Evolutionary conservation across 2,888 invertebrate species (phyloP).

Genomic region (Rhodophaea formosa): DNA sequence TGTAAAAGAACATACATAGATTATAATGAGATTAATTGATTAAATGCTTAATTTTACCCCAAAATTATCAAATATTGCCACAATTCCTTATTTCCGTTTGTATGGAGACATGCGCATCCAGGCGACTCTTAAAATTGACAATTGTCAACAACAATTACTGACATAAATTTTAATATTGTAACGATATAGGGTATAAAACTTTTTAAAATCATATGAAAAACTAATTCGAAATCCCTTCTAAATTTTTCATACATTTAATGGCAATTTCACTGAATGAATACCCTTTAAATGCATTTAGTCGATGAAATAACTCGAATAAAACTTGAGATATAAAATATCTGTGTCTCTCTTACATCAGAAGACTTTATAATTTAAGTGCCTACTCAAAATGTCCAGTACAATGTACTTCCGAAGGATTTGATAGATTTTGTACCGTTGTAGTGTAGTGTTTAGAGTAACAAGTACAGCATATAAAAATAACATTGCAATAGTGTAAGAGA

Average conservation of each 20-base stretch:
- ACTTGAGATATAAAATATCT: not conserved
- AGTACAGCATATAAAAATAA: not conserved
- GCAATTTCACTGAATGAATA: not conserved
- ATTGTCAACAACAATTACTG: no score
- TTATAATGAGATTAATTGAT: no score
- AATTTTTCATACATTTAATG: not conserved
- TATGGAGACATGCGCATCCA: no score
- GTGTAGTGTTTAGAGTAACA: not conserved
- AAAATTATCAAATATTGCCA: no score
- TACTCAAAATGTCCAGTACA: conserved; percentile 14
- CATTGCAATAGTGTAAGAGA: not conserved
- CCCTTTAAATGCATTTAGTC: not conserved
- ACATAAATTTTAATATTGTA: no score
- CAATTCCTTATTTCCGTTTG: no score
- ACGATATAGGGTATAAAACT: no score
- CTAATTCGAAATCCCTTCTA: no score
- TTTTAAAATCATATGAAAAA: no score
- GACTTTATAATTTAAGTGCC: conserved; percentile 19
- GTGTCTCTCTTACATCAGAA: not conserved
- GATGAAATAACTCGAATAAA: not conserved
- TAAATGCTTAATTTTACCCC: no score
- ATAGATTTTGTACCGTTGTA: conserved; percentile 10
- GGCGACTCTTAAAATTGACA: no score
- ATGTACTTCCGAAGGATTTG: not conserved
- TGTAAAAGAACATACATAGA: no score